Conservation (phyloP, 2,888 invertebrate species). For the Oligia fasciuncula region DNA sequence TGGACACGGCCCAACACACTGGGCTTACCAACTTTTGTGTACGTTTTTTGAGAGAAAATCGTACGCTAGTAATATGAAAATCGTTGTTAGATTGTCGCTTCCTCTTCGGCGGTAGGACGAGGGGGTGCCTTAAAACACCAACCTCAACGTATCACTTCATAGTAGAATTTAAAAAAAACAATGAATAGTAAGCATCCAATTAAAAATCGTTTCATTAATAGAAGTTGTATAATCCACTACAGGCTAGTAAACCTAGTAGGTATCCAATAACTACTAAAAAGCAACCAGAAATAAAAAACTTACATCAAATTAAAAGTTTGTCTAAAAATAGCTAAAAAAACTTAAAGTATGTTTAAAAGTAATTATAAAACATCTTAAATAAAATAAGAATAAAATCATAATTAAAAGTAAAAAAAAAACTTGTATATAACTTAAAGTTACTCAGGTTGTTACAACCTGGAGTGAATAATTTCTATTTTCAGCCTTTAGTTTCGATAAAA, state of each 20-base stretch:
- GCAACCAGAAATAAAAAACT: not conserved
- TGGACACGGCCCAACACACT: too few species aligned
- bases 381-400: slow-evolving; percentile 42
- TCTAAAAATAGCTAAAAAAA: slow-evolving; percentile 41
- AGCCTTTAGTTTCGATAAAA: slow-evolving; percentile 61
- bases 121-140: not conserved
- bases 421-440: slow-evolving; percentile 51
- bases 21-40: not conserved
- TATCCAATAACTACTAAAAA: not conserved
- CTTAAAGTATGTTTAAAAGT: slow-evolving; percentile 38
- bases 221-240: not conserved
- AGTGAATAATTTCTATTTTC: slow-evolving; percentile 70
- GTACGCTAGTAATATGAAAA: too few species aligned
- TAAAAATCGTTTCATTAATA: not conserved
- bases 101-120: not conserved
- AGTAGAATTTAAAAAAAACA: not conserved
- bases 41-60: not conserved
- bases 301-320: slow-evolving; percentile 26
- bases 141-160: not conserved
- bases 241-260: not conserved
- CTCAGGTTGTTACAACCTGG: slow-evolving; percentile 62
- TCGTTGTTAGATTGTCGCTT: not conserved
- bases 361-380: slow-evolving; percentile 42
- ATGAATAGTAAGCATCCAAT: not conserved
- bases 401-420: slow-evolving; percentile 50